Base-by-base conservation (phyloP, 2,888 invertebrate species). In the Nymphalis c-album region DNA sequence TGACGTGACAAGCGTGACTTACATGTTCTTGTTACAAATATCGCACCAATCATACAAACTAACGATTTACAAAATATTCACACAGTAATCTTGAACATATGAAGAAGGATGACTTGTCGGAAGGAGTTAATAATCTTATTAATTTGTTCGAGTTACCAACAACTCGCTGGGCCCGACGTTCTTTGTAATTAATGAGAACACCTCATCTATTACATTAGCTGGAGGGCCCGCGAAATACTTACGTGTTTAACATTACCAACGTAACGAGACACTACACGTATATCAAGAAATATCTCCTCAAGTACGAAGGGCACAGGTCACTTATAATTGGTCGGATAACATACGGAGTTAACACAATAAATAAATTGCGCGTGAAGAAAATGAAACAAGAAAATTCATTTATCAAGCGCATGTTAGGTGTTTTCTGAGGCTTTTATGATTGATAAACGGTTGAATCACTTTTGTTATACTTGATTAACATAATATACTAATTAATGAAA, bases 161-260 rank as follows among this genome's bases (percentile, higher is more conserved):
- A 81, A 80, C 84, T 80, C 83, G 81, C 83, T 88, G 89, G 83
- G 80, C 81, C 75, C 86, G 91, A 91, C 91, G 86, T 91, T 90
- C 90, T 90, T 91, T 90, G 90, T 91, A 90, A 92, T 91, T 91
- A 91, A 90, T 87, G 88, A 80, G 85, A 90, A 90, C 92, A 92
- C 91, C 91, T 91, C 91, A 90, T 91, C 86, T 91, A 92, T 91
- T 90, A 89, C 91, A 91, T 92, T 91, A 92, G 88, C 85, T 84
- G 79, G 86, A 88, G 87, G 85, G 86, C 87, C 81, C 83, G 85
- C 84, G 84, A 85, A 86, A 80, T 80, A 74, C 78, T 75, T 73
- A 85, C 85, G 86, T 85, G 84, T 86, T 85, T 81, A 82, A 80
- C 76, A 78, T 76, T 73, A 79, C 88, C 89, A 88, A 53, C 68